Evolutionary conservation across 1,140 invertebrate species (phyloP), one percentile per base, ranked within the genome.

Genomic region (Drosophila pseudoobscura): DNA sequence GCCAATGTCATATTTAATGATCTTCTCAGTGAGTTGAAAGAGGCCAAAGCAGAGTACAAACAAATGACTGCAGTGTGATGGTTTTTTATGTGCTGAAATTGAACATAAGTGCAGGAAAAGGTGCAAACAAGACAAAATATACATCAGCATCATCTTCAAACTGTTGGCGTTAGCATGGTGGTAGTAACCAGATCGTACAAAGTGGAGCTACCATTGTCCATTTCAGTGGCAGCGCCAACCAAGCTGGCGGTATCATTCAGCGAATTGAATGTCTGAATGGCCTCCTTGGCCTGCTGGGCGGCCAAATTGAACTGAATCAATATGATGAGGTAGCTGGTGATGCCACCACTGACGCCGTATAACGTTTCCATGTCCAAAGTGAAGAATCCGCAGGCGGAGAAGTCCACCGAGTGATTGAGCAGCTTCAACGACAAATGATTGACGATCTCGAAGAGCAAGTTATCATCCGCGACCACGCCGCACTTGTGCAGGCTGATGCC

Each of bases 301-400:
- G 91, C 91, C 56, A 92, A 75, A 72, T 91, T 92, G 29, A 92
- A 92, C 68, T 92, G 91, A 44, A 92, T 91, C 24, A 92, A 60
- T 6, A 92, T 92, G 26, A 92, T 92, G 3, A 92, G 65, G 26
- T 92, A 92, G 51, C 91, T 91, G 1, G 91, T 92, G 39, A 92
- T 92, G 15, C 91, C 91, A 26, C 91, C 91, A 46, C 89, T 90
- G 26, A 91, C 91, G 1, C 90, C 85, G 64, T 91, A 92, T 13
- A 92, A 46, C 3, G 91, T 92, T 53, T 90, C 90, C 91, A 92
- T 92, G 51, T 92, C 91, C 53, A 92, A 54, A 2, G 91, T 89
- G 20, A 92, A 92, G 52, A 92, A 92, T 6, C 91, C 91, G 43
- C 91, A 92, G 26, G 91, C 91, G 0, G 90, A 90, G 58, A 92